These are phyloP conservation scores for Raja brachyura DNA, from an alignment of 2,113 vertebrate species.

Conservation along the genomic window DNA sequence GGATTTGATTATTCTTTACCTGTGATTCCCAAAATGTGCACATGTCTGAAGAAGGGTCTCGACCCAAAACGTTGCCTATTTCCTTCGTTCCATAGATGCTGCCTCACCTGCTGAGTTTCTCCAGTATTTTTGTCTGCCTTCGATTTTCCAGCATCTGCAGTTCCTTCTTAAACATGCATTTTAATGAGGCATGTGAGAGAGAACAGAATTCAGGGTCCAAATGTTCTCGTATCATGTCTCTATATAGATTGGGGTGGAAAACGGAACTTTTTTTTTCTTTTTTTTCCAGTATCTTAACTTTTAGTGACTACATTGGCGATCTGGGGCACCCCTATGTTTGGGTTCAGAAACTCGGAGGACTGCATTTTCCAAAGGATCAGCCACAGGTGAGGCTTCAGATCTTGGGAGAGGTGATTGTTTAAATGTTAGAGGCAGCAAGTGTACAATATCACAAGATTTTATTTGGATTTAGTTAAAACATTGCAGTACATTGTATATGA, in stretches of 20 bases:
- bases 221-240: background rate
- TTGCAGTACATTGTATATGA: background rate
- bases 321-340: conserved; percentile 90
- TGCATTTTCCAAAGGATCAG: conserved; percentile 80
- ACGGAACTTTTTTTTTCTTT: conserved; percentile 17
- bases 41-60: no score
- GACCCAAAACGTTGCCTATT: no score
- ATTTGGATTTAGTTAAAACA: background rate
- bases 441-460: background rate
- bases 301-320: conserved; percentile 80
- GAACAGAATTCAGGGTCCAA: background rate
- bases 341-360: conserved; percentile 88
- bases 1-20: background rate
- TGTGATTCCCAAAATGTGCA: background rate
- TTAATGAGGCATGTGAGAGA: background rate
- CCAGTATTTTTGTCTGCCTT: no score
- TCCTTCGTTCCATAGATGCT: no score
- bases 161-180: no score
- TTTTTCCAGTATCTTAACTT: conserved; percentile 68
- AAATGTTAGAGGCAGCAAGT: background rate
- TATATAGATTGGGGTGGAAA: background rate
- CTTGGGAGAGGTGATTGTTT: background rate
- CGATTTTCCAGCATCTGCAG: no score
- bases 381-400: conserved; percentile 62
- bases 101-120: no score